Conservation (phyloP, 2,113 vertebrate genomes). For the Boleophthalmus pectinirostris region DNA sequence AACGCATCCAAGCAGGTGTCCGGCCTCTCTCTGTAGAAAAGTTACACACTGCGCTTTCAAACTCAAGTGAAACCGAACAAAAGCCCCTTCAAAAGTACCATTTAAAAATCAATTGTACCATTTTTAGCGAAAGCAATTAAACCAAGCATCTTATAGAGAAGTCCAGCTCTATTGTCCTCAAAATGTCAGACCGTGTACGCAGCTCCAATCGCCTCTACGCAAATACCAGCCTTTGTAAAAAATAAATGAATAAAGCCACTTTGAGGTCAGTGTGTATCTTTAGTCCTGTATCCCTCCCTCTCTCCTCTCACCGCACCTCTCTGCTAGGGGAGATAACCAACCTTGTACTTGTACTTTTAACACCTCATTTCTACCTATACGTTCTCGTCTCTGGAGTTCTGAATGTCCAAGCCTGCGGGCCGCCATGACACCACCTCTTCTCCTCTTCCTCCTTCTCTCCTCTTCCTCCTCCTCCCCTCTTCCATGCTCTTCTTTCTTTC, state of each 20-base stretch:
- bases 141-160: background rate
- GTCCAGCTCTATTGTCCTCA: background rate
- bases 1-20: too few species aligned
- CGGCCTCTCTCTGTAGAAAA: too few species aligned
- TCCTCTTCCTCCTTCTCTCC: background rate
- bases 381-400: constrained; percentile 16
- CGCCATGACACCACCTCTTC: constrained; percentile 9
- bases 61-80: background rate
- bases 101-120: background rate
- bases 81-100: background rate
- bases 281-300: background rate
- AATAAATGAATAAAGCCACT: constrained; percentile 10
- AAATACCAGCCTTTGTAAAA: constrained; percentile 3
- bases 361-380: constrained; percentile 34
- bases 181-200: background rate
- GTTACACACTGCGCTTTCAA: background rate
- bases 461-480: background rate
- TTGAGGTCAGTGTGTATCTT: constrained; percentile 11
- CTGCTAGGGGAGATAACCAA: constrained; percentile 47
- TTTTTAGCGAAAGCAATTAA: background rate
- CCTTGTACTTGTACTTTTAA: constrained; percentile 22
- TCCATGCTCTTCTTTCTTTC: constrained; percentile 13
- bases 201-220: background rate
- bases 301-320: background rate
- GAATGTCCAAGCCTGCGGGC: constrained; percentile 18